Conservation (phyloP, 2,797 vertebrate genomes). For the Telmatherina bonti region DNA sequence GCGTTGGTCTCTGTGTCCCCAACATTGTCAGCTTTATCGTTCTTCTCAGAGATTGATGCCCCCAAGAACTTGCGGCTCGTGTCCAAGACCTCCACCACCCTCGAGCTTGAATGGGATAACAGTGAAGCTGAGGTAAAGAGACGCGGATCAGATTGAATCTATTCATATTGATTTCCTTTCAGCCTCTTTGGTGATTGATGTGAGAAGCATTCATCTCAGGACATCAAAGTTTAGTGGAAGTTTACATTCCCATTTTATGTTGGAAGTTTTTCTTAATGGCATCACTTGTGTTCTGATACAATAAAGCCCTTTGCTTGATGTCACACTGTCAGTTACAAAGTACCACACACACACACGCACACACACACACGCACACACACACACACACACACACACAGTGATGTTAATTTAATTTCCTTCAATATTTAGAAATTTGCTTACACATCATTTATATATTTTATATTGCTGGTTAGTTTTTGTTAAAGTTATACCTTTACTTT, state of each 20-base stretch:
- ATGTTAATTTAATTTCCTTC: too few relatives aligned
- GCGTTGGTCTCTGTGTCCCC: conserved; percentile 80
- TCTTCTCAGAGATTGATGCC: conserved; percentile 94
- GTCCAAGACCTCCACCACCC: conserved; percentile 86
- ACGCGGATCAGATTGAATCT: not conserved
- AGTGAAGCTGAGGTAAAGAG: conserved; percentile 89
- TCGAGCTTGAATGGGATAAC: conserved; percentile 97
- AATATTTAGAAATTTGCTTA: too few relatives aligned
- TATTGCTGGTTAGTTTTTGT: too few relatives aligned
- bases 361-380: too few relatives aligned
- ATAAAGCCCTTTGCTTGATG: not conserved
- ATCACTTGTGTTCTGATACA: not conserved
- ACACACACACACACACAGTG: too few relatives aligned
- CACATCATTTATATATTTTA: too few relatives aligned
- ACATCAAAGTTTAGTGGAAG: not conserved
- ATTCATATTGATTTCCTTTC: conserved; percentile 3
- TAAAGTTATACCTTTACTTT: too few relatives aligned
- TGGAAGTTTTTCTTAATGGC: not conserved
- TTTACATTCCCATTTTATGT: not conserved
- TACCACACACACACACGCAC: too few relatives aligned
- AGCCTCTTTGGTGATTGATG: not conserved
- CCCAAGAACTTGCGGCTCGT: conserved; percentile 93
- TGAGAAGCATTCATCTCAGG: not conserved
- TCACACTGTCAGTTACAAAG: too few relatives aligned
- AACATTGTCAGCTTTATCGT: conserved; percentile 83